Base-by-base conservation (phyloP, 2,797 vertebrate species). In the Pygocentrus nattereri region DNA sequence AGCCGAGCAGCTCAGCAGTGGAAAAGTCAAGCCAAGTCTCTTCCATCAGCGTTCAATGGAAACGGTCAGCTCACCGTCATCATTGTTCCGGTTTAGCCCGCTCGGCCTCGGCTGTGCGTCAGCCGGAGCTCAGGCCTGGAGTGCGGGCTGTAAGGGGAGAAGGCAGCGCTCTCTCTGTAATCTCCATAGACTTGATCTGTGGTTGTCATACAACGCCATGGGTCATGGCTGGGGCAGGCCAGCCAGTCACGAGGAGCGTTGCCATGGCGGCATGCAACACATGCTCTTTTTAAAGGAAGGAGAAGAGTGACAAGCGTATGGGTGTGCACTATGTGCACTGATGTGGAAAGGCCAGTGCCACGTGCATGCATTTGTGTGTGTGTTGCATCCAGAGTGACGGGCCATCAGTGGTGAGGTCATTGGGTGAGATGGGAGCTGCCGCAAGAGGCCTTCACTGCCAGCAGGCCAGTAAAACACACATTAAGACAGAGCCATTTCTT, bases 171-270 rank as follows among this genome's bases (percentile, higher is more conserved):
- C 78, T 69, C 83, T 88, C 85, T 68, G 23, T 90, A 92, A 91
- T 92, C 89, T 90, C 87, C 74, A 86, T 85, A 88, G 88, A 87
- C 87, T 85, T 74, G 86, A 89, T 87, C 86, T 58, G 54, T 82
- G 87, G 87, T 88, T 87, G 86, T 87, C 81, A 83, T 65, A 86
- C 89, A 90, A 92, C 86, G 90, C 85, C 49, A 74, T 34, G 83
- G 89, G 91, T 93, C 93, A 91, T 0, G 71, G 86, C 85, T 85
- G 74, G 88, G 88, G 82, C 89, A 85, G 87, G 70, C 83, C 82
- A 81, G 73, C 87, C 81, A 88, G 89, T 93, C 90, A 92, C 87
- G 61, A 87, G 91, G 88, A 91, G 75, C 5, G 86, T 91, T 93
- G 90, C 91, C 89, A 91, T 90, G 86, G 87, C 30, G 85, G 86